Conservation (phyloP, 2,888 invertebrate species). For the Noctua comes region DNA sequence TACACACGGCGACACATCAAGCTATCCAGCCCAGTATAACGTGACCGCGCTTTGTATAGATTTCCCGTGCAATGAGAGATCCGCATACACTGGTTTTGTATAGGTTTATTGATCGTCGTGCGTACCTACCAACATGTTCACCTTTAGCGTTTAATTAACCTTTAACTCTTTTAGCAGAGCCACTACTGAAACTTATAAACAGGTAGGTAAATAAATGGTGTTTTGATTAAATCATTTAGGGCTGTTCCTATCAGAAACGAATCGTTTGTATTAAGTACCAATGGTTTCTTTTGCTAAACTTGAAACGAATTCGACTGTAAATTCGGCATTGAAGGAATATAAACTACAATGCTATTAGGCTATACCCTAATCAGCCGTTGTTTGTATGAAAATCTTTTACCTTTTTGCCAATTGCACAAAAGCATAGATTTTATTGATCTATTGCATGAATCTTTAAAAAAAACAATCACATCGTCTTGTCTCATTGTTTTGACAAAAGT, state of each 20-base stretch:
- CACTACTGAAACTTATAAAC: constrained; percentile 5
- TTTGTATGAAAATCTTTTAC: background rate
- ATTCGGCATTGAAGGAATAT: background rate
- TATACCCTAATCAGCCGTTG: too few relatives aligned
- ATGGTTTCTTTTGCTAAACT: background rate
- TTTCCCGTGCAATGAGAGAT: too few relatives aligned
- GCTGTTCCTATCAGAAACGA: background rate
- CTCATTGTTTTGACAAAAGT: background rate
- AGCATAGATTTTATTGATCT: background rate
- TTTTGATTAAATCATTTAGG: constrained; percentile 26
- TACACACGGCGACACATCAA: background rate
- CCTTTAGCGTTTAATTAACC: constrained; percentile 46
- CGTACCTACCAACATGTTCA: background rate
- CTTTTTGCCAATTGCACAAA: background rate
- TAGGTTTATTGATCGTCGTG: too few relatives aligned
- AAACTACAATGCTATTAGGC: background rate
- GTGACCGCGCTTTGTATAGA: too few relatives aligned
- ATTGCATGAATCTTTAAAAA: background rate
- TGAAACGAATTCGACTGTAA: background rate
- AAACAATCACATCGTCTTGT: background rate
- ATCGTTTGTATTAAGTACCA: background rate
- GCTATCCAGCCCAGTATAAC: too few relatives aligned
- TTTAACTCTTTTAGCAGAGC: constrained; percentile 19
- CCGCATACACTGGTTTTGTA: too few relatives aligned
- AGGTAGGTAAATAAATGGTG: too few relatives aligned